These are phyloP conservation scores for Acropternis orthonyx DNA, from an alignment of 2,797 vertebrate species.

Conservation along the genomic window DNA sequence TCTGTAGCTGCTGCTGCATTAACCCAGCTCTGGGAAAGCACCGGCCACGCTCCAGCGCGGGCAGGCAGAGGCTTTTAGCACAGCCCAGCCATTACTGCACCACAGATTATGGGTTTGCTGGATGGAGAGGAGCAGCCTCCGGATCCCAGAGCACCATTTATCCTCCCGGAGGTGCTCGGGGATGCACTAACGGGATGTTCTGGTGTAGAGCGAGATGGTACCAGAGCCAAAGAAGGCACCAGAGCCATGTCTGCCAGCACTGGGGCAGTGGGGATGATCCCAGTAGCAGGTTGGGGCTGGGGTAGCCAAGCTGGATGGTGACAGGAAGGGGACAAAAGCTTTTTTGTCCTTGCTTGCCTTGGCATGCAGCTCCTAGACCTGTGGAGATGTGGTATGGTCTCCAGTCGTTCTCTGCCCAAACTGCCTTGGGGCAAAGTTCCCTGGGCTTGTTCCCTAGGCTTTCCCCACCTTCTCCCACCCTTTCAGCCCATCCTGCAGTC, in stretches of 20 bases:
- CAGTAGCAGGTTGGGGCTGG: rapidly evolving
- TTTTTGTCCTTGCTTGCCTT: not conserved
- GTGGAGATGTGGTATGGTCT: not conserved
- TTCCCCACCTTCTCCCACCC: not conserved
- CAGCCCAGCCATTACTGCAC: not conserved
- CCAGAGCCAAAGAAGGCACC: not conserved
- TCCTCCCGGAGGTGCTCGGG: not conserved
- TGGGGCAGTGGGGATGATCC: rapidly evolving
- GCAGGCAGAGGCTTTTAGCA: constrained; percentile 20
- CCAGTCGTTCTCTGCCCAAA: not conserved
- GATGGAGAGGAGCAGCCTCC: not conserved
- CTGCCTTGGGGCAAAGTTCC: not conserved
- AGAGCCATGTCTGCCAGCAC: rapidly evolving
- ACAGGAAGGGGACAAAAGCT: not conserved
- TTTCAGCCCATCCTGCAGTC: not conserved
- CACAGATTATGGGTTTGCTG: not conserved
- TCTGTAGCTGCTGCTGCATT: not conserved
- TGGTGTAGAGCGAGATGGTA: rapidly evolving
- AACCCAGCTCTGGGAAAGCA: not conserved
- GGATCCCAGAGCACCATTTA: not conserved
- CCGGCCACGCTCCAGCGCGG: not conserved
- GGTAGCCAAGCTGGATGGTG: not conserved
- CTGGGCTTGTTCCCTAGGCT: not conserved
- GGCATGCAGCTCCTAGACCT: not conserved
- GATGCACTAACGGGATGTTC: not conserved